phyloP scores from a whole-genome alignment of 2,797 vertebrate genomes.

The Oreonectes daqikongensis region DNA sequence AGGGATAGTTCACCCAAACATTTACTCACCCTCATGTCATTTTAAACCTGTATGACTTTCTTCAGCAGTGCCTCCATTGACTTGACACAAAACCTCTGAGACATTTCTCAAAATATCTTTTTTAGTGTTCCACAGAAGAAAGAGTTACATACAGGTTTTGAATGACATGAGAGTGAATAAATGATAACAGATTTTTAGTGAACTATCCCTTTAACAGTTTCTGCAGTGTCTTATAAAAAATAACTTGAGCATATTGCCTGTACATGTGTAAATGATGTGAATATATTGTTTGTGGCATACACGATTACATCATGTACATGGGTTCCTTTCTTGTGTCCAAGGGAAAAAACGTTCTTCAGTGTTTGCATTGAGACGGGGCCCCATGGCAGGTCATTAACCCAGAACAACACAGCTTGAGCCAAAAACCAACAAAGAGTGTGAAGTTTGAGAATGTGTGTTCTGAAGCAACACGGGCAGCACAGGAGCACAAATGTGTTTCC shows the following conservation, averaged over 20 bases:
- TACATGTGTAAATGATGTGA: conserved; percentile 15
- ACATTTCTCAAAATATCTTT: no score
- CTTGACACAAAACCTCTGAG: no score
- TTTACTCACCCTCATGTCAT: no score
- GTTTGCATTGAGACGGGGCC: conserved; percentile 21
- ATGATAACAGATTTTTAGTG: no score
- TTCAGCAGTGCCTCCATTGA: no score
- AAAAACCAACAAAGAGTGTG: not conserved
- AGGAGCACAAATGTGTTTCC: conserved; percentile 36
- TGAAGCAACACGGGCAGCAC: not conserved
- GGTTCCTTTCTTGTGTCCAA: conserved; percentile 9
- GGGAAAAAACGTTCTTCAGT: conserved; percentile 22
- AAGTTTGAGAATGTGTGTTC: conserved; percentile 5
- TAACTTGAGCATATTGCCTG: not conserved
- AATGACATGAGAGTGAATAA: no score
- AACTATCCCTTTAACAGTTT: no score
- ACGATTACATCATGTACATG: not conserved
- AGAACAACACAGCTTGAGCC: conserved; percentile 19
- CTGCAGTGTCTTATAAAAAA: no score
- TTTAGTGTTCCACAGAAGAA: no score
- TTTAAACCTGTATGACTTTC: no score
- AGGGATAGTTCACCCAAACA: no score
- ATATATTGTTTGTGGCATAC: conserved; percentile 9
- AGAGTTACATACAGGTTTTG: no score
- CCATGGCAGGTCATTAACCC: conserved; percentile 32